phyloP scores from a whole-genome alignment of 2,113 vertebrate genomes.

The Paradoxurus hermaphroditus region DNA sequence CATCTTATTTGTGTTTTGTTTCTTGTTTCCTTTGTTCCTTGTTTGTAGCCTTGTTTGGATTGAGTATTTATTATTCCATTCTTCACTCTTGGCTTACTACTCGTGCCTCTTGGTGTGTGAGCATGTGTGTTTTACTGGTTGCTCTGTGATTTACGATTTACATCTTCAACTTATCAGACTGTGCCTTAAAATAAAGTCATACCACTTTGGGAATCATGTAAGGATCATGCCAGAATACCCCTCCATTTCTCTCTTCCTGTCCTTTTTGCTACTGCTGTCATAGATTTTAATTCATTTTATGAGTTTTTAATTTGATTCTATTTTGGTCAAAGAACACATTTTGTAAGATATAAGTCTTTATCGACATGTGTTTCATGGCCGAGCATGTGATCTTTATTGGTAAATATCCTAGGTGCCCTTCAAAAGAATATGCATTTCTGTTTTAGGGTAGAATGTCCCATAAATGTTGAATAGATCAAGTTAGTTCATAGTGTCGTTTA shows the following conservation, averaged over 20 bases:
- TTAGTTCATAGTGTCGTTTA: neutral
- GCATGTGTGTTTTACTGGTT: neutral
- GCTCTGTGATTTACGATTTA: neutral
- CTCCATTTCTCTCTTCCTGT: neutral
- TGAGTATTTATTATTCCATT: neutral
- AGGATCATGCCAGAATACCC: neutral
- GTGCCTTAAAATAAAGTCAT: neutral
- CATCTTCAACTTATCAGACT: neutral
- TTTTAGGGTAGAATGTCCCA: neutral
- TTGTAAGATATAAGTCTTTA: neutral
- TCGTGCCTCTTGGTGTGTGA: neutral
- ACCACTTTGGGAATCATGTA: neutral
- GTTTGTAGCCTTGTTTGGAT: neutral
- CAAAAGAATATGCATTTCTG: neutral
- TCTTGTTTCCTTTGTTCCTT: neutral
- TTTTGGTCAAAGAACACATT: constrained; percentile 18
- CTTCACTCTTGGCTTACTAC: neutral
- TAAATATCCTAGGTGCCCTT: neutral
- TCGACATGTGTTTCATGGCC: neutral
- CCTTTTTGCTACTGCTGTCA: neutral
- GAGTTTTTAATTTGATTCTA: neutral
- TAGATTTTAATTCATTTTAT: constrained; percentile 17
- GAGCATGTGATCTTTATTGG: constrained; percentile 1
- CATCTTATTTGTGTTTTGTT: neutral
- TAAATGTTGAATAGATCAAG: neutral